Percentiles rank a stretch among this genome's conserved stretches.
Evolutionary conservation across 2,113 vertebrate species (phyloP).

Genomic region (Myrmecobius fasciatus): DNA sequence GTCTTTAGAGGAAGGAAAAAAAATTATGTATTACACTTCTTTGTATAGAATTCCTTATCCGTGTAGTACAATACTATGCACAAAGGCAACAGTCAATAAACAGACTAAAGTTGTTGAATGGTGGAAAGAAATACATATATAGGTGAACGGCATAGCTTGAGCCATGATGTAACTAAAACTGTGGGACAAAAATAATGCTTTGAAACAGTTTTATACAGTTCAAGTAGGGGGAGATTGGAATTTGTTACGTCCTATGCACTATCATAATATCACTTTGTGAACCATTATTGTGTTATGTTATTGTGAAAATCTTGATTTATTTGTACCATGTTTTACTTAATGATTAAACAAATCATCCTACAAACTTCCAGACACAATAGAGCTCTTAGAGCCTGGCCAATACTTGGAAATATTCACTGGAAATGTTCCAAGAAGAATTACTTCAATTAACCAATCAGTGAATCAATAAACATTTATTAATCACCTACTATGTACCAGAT

Average conservation of each 20-base stretch:
- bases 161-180: background rate
- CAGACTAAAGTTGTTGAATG: background rate
- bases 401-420: background rate
- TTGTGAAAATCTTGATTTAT: background rate
- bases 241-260: background rate
- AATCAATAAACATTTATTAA: background rate
- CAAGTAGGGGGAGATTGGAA: background rate
- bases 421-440: background rate
- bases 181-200: background rate
- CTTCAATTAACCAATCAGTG: background rate
- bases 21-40: background rate
- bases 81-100: background rate
- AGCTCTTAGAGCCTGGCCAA: background rate
- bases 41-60: background rate
- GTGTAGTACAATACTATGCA: background rate
- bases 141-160: background rate
- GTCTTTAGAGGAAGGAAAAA: background rate
- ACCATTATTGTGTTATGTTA: constrained; percentile 6
- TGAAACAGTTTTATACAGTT: background rate
- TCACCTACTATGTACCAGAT: background rate
- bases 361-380: background rate
- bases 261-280: background rate
- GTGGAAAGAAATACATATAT: background rate
- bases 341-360: background rate
- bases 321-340: background rate